Percentiles rank a stretch among this genome's conserved stretches.
These are phyloP conservation scores for Dufourea novaeangliae DNA, from an alignment of 1,140 invertebrate genomes.

Conservation along the genomic window DNA sequence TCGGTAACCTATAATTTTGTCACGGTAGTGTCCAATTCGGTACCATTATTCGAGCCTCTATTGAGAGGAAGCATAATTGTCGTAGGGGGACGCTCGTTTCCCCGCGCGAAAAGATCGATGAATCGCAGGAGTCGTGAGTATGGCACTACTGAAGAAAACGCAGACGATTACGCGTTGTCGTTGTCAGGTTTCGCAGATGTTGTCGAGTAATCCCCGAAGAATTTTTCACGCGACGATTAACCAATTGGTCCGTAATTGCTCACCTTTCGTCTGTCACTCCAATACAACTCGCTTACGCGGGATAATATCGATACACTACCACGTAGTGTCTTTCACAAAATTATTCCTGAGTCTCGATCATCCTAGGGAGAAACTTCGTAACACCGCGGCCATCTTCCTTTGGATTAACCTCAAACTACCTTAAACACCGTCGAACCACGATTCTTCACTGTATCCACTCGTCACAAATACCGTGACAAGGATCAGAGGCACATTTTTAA, in stretches of 20 bases:
- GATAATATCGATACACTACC: too few species aligned
- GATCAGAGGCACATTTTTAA: not conserved
- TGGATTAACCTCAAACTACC: too few species aligned
- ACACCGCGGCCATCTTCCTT: not conserved
- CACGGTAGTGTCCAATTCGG: not conserved
- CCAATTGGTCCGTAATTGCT: not conserved
- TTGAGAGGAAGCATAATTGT: not conserved
- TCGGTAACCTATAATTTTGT: constrained; percentile 1
- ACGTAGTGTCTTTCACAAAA: not conserved
- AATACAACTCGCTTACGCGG: not conserved
- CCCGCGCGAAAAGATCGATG: too few species aligned
- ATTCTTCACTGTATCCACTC: not conserved
- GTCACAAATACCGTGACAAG: not conserved
- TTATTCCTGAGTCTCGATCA: constrained; percentile 13
- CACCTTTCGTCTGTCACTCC: not conserved
- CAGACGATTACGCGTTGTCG: not conserved
- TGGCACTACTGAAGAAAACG: constrained; percentile 18
- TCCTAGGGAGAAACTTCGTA: not conserved
- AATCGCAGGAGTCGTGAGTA: not conserved
- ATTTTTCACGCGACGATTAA: too few species aligned
- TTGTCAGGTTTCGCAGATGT: not conserved
- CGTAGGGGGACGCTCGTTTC: too few species aligned
- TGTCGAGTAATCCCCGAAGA: not conserved
- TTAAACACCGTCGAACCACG: not conserved
- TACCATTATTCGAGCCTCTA: not conserved